Evolutionary conservation across 2,113 vertebrate genomes (phyloP), one percentile per base, ranked within the genome.

Genomic region (Vulpes vulpes): DNA sequence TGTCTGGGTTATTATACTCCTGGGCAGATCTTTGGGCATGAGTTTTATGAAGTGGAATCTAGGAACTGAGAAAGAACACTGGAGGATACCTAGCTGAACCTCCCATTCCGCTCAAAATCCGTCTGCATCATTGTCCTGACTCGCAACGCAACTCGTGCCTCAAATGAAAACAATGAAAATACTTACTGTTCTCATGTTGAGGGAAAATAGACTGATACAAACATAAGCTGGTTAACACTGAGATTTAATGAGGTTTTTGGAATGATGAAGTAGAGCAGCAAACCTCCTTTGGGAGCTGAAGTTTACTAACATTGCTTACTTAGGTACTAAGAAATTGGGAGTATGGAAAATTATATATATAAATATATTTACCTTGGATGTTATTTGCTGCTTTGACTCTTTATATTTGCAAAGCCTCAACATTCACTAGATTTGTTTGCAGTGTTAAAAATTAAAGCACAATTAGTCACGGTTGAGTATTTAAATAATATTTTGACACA

Each of bases 401-500:
- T 95, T 91, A 59, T 69, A 92, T 74, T n/a, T 74, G 38, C 32
- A 81, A 94, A 91, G 88, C 65, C 85, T 92, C 84, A 88, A 74
- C 89, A 92, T 59, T 87, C 14, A 64, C 19, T 79, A 88, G 67
- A 57, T 87, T 53, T 83, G 74, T 90, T 38, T 88, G 62, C 59
- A 86, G 32, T 95, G 38, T 82, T 67, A 91, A 82, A 96, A 62
- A 71, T 60, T 59, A 59, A 89, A 64, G 49, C 74, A 83, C n/a
- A 67, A 19, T 51, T 62, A 90, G 71, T 96, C 22, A 78, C 1
- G 35, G 57, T 3, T 67, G 53, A 57, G 38, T 55, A 92, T 20
- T 81, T 93, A 64, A 57, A 71, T 2, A 76, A 20, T 15, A 83
- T 30, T 79, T 91, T 20, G 22, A 43, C 25, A 38, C 15, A 64